phyloP scores from a whole-genome alignment of 2,113 vertebrate species.

The Heterochromis multidens region DNA sequence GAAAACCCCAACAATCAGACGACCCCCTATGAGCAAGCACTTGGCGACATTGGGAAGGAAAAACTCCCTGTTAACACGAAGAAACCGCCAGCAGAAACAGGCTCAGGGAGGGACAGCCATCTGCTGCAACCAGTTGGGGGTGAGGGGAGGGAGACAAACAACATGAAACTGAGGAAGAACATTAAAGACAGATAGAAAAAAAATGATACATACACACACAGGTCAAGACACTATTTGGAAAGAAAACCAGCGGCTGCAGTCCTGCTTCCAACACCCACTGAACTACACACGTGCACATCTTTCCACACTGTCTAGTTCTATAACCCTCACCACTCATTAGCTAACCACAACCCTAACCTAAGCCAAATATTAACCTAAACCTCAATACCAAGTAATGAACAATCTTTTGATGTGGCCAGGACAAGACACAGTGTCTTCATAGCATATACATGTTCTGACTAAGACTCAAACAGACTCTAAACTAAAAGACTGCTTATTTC shows the following conservation, averaged over 20 bases:
- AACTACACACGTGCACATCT: neutral
- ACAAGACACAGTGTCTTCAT: neutral
- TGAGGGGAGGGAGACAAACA: neutral
- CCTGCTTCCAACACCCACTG: neutral
- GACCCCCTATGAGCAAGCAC: neutral
- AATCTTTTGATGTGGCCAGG: neutral
- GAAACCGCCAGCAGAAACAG: neutral
- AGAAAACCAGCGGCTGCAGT: slow-evolving; percentile 46
- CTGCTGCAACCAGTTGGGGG: neutral
- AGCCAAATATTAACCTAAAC: neutral
- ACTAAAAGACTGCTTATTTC: neutral
- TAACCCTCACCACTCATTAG: neutral
- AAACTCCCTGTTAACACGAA: neutral
- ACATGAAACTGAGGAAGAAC: neutral
- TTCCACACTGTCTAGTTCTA: neutral
- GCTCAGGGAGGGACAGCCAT: too few relatives aligned
- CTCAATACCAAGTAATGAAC: neutral
- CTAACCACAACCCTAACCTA: neutral
- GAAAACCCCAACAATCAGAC: neutral
- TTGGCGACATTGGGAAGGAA: neutral
- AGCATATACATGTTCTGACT: neutral
- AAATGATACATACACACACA: neutral
- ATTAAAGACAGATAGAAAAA: neutral
- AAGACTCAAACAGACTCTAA: neutral
- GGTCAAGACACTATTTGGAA: neutral